Percentiles rank a stretch among this genome's conserved stretches.
Evolutionary conservation across 2,113 vertebrate genomes (phyloP).

Genomic region (Myocastor coypus): DNA sequence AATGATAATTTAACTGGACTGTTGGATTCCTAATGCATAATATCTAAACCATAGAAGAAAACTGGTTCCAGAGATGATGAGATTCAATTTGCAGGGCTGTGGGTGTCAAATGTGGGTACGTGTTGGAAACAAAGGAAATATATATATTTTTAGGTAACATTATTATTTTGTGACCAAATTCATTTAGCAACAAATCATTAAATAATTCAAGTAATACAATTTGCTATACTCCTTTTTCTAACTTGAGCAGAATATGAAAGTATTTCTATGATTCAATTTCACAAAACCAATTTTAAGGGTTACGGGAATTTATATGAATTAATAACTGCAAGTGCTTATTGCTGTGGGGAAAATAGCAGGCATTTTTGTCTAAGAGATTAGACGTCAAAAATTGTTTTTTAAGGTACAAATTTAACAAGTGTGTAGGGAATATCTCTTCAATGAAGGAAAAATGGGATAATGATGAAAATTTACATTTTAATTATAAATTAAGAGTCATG

Average conservation of each 20-base stretch:
- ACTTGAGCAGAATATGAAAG: slow-evolving; percentile 24
- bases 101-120: not conserved
- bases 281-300: slow-evolving; percentile 55
- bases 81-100: not conserved
- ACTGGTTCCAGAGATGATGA: not conserved
- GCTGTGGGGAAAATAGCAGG: slow-evolving; percentile 35
- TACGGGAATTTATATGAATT: slow-evolving; percentile 58
- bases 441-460: slow-evolving; percentile 27
- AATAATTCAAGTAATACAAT: slow-evolving; percentile 52
- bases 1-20: slow-evolving; percentile 50
- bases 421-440: slow-evolving; percentile 23
- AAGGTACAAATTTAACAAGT: slow-evolving; percentile 57
- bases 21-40: slow-evolving; percentile 36
- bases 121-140: not conserved
- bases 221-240: slow-evolving; percentile 6
- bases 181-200: slow-evolving; percentile 52
- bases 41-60: not conserved
- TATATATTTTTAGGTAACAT: slow-evolving; percentile 28
- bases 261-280: slow-evolving; percentile 57
- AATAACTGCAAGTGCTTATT: slow-evolving; percentile 55
- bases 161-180: slow-evolving; percentile 31
- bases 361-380: slow-evolving; percentile 58
- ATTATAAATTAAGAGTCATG: slow-evolving; percentile 53
- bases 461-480: slow-evolving; percentile 55
- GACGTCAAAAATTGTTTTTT: slow-evolving; percentile 59